These are phyloP conservation scores for Armadillidium nasatum DNA, from an alignment of 1,140 invertebrate species.

Conservation along the genomic window DNA sequence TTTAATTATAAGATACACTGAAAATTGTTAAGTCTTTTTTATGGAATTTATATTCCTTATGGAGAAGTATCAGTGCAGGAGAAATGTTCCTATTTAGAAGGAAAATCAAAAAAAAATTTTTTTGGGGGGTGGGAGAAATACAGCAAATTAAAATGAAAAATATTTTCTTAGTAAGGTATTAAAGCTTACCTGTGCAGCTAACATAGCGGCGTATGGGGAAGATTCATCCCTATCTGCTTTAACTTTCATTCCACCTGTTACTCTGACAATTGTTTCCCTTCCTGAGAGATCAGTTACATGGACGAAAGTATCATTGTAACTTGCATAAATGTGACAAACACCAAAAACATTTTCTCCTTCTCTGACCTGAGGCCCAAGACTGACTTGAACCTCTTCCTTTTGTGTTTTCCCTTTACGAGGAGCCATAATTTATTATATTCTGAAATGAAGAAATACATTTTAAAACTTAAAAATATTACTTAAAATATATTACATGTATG, in stretches of 20 bases:
- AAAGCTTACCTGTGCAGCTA: slow-evolving; percentile 85
- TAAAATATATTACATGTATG: no score
- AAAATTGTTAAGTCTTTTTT: no score
- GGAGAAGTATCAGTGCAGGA: no score
- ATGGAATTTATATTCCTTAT: no score
- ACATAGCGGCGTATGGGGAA: slow-evolving; percentile 99
- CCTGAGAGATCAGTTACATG: slow-evolving; percentile 99
- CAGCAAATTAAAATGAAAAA: no score
- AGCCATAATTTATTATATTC: not conserved
- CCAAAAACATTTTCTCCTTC: slow-evolving; percentile 98
- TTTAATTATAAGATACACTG: no score
- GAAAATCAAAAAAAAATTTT: no score
- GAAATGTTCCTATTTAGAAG: no score
- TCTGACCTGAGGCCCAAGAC: slow-evolving; percentile 91
- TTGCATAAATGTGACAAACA: slow-evolving; percentile 98
- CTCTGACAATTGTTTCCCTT: slow-evolving; percentile 93
- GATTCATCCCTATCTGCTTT: slow-evolving; percentile 99
- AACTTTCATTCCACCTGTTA: slow-evolving; percentile 99
- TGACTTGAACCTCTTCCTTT: slow-evolving; percentile 86
- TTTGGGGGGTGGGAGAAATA: no score
- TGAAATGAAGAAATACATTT: not conserved
- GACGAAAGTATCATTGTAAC: slow-evolving; percentile 99
- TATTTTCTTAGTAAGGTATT: no score
- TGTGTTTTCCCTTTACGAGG: not conserved
- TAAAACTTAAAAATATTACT: no score